Conservation (phyloP, 2,113 vertebrate genomes). For the Trogon melanurus region DNA sequence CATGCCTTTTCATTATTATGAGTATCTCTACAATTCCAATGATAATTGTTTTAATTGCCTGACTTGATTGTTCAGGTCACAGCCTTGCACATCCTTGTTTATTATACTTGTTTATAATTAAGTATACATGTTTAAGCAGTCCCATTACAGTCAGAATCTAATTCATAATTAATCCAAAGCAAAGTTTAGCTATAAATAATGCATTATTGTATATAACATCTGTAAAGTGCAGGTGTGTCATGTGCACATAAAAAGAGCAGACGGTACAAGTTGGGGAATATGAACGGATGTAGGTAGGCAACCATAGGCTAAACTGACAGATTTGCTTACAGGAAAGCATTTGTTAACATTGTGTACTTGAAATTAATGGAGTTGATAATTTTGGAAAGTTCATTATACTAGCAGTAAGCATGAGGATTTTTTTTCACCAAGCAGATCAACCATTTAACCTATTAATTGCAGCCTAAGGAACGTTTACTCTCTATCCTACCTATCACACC, state of each 20-base stretch:
- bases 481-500: not conserved
- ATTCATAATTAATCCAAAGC: constrained; percentile 58
- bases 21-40: not conserved
- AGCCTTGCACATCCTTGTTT: constrained; percentile 16
- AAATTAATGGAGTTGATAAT: not conserved
- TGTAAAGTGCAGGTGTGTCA: not conserved
- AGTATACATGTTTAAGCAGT: constrained; percentile 22
- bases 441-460: constrained; percentile 5
- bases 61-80: constrained; percentile 38
- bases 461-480: constrained; percentile 2
- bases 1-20: constrained; percentile 4
- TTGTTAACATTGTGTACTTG: not conserved
- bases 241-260: not conserved
- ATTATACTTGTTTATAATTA: constrained; percentile 35
- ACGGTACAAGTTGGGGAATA: not conserved
- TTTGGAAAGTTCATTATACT: not conserved
- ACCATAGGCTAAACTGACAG: not conserved
- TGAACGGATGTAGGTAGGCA: not conserved
- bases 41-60: constrained; percentile 27
- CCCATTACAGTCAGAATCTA: not conserved
- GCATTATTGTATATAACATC: constrained; percentile 28
- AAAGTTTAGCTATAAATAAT: constrained; percentile 56
- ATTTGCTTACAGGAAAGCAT: not conserved
- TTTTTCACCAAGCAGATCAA: not conserved
- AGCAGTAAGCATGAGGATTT: not conserved